Base-by-base conservation (phyloP, 2,888 invertebrate species). In the Dynastes tityus region DNA sequence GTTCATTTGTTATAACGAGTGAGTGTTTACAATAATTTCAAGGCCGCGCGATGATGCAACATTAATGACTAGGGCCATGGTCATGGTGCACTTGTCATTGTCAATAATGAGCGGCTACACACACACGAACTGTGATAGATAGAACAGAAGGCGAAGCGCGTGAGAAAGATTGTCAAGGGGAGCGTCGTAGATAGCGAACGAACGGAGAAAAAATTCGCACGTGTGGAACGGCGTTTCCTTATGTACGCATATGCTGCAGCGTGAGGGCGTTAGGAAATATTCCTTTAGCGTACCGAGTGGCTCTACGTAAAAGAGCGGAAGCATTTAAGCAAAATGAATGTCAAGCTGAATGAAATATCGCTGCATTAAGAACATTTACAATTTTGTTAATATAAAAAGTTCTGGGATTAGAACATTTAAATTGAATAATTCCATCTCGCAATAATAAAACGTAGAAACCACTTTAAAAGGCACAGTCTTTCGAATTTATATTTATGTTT, bases 1-100 rank as follows among this genome's bases (percentile, higher is more conserved):
- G 80, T 81, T 82, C 80, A 81, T 82, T 81, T 82, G 82, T 80
- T 82, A 78, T 82, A 81, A 80, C 74, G 80, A 82, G 82, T 68
- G 79, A 75, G 80, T 78, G 80, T 78, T 78, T 78, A 80, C 71
- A 81, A 81, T 77, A 78, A 75, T 77, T 79, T 76, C 80, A 80
- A 80, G 82, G 82, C 71, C 78, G 55, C 77, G 63, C 58, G 70
- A 55, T 80, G 81, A 82, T 82, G 81, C 80, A 82, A 81, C 78
- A 67, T 79, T 79, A 65, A 76, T 78, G 79, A 78, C 76, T 63
- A 68, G 78, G 81, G 81, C 81, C 80, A 80, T 64, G 80, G 81
- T 81, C 80, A 81, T 81, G 81, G 80, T 77, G 78, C 64, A 74
- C 71, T 77, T 75, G 75, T 49, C 78, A 80, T 79, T 81, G 78